Percentiles rank a stretch among this genome's conserved stretches.
These are phyloP conservation scores for Scopus umbretta DNA, from an alignment of 2,113 vertebrate genomes.

Conservation along the genomic window DNA sequence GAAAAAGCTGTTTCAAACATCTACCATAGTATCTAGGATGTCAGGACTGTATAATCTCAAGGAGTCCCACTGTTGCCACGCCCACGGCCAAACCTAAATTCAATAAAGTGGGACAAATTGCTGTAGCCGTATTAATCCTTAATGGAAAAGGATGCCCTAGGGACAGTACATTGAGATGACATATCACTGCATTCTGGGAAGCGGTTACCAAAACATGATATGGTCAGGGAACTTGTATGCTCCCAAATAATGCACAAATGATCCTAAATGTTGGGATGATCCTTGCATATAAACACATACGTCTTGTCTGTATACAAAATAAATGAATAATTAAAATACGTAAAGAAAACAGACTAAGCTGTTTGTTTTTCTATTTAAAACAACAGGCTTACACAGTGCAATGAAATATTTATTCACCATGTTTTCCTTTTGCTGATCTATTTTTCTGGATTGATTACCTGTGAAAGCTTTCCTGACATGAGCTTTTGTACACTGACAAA, in stretches of 20 bases:
- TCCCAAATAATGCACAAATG: neutral
- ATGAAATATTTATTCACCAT: conserved; percentile 58
- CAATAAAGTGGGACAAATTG: neutral
- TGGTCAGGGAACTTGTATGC: neutral
- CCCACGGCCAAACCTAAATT: neutral
- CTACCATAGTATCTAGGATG: neutral
- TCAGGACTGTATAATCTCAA: neutral
- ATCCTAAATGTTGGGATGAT: neutral
- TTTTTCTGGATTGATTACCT: conserved; percentile 53
- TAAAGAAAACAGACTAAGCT: neutral
- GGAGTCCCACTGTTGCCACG: neutral
- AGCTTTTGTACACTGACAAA: conserved; percentile 54
- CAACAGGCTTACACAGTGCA: conserved; percentile 16
- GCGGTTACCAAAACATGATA: neutral
- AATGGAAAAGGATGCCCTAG: neutral
- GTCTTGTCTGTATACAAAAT: neutral
- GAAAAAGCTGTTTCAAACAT: neutral
- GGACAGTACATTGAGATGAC: neutral
- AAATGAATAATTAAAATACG: conserved; percentile 36
- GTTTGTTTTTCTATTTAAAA: conserved; percentile 37
- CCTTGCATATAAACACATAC: neutral
- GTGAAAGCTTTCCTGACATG: conserved; percentile 52
- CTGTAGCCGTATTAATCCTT: neutral
- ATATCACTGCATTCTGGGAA: neutral
- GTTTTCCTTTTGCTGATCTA: conserved; percentile 40